phyloP scores from a whole-genome alignment of 1,140 invertebrate genomes.

The Conus ventricosus region DNA sequence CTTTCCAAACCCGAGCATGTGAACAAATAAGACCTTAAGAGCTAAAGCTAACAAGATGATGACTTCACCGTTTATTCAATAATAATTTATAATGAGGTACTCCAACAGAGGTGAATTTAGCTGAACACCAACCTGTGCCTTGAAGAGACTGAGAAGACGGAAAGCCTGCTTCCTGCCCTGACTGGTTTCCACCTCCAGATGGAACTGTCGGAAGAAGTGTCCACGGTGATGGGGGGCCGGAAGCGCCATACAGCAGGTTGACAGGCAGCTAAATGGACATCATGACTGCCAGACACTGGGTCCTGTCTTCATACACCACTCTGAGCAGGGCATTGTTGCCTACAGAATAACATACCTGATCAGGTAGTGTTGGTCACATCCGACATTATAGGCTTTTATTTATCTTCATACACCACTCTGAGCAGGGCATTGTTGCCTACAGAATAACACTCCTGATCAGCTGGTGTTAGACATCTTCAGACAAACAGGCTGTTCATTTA shows the following conservation, averaged over 20 bases:
- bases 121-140: conserved; percentile 1
- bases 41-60: no score
- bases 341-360: not conserved
- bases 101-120: conserved; percentile 7
- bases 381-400: no score
- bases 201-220: conserved; percentile 32
- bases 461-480: no score
- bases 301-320: conserved; percentile 50
- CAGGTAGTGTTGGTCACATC: no score
- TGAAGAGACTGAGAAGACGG: conserved; percentile 27
- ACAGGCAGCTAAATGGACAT: conserved; percentile 7
- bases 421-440: no score
- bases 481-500: no score
- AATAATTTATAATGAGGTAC: not conserved
- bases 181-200: conserved; percentile 5
- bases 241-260: conserved; percentile 33
- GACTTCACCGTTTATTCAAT: not conserved
- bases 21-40: no score
- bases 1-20: no score
- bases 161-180: not conserved
- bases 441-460: no score
- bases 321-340: conserved; percentile 48
- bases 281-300: not conserved
- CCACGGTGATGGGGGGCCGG: conserved; percentile 26
- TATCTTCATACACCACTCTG: no score